Evolutionary conservation across 2,797 vertebrate species (phyloP).

Genomic region (Eulemur rubriventer): DNA sequence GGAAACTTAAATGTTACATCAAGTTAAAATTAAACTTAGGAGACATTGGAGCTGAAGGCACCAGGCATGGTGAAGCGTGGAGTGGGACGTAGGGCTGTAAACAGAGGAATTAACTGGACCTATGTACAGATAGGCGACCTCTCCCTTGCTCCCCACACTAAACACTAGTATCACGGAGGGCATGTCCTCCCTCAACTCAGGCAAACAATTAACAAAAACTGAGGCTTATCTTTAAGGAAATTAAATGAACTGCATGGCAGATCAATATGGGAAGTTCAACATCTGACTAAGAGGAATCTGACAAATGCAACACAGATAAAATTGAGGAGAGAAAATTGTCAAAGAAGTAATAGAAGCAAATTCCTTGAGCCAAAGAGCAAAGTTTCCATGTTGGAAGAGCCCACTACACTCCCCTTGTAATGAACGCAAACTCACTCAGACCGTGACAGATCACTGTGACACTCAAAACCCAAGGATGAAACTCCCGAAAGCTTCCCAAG

Average conservation of each 20-base stretch:
- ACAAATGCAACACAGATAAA: neutral
- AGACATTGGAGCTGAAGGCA: neutral
- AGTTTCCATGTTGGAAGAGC: neutral
- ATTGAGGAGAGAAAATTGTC: neutral
- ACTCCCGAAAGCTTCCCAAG: neutral
- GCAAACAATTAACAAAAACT: neutral
- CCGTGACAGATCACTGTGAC: rapidly evolving
- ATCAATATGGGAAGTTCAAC: neutral
- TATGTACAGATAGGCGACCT: neutral
- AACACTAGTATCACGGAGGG: no score
- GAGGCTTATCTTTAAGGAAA: neutral
- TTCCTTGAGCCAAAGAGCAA: neutral
- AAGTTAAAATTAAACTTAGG: neutral
- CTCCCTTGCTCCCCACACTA: neutral
- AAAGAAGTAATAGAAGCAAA: neutral
- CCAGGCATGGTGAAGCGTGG: no score
- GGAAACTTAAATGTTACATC: neutral
- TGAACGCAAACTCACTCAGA: neutral
- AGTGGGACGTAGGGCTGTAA: no score
- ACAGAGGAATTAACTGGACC: neutral
- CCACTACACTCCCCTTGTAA: neutral
- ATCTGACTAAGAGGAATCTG: neutral
- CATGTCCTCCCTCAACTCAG: neutral
- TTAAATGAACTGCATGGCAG: neutral
- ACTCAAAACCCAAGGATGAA: neutral